Evolutionary conservation across 1,140 invertebrate species (phyloP), one percentile per base, ranked within the genome.

Genomic region (Apis laboriosa): DNA sequence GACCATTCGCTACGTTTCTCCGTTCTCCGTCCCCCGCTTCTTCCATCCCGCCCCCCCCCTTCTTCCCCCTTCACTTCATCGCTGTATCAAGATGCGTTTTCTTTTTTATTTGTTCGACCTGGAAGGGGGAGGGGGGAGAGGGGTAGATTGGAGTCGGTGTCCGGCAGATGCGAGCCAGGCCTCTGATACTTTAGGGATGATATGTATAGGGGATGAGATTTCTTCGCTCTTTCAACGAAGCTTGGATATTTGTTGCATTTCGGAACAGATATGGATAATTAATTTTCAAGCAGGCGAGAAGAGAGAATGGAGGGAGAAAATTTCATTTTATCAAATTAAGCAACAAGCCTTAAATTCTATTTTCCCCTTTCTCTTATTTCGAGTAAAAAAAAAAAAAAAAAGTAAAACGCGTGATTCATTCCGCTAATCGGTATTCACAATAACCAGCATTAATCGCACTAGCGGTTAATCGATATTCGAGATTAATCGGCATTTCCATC

Each of bases 61-160:
- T 13, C 21, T 21, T 12, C 15, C 1, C 1, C 7, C 19, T 9
- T 9, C 72, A 17, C 28, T 64, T 75, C 13, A 51, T 80, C 78
- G 60, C 60, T 74, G 34, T 43, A 80, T 80, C 78, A 72, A 74
- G 43, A 72, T 24, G 58, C 15, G 78, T 55, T 80, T 71, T 24
- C 56, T 61, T 60, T 43, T 71, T 79, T 51, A 19, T 51, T 53
- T 53, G 43, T 64, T 21, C 60, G 21, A 70, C 49, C 51, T 0
- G 17, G 24, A 2, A 0, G 34, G 34, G 2, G 34, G 34, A 34
- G 34, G 3, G 34, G 34, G 28, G 28, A 2, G 34, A 34, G 34
- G 61, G 13, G 51, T 19, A n/a, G 67, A 9, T 15, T n/a, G 67
- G 12, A 24, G 49, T 55, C n/a, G 51, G 2, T 55, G 49, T 53